These are phyloP conservation scores for Allenopithecus nigroviridis DNA, from an alignment of 2,797 vertebrate species.

Conservation along the genomic window DNA sequence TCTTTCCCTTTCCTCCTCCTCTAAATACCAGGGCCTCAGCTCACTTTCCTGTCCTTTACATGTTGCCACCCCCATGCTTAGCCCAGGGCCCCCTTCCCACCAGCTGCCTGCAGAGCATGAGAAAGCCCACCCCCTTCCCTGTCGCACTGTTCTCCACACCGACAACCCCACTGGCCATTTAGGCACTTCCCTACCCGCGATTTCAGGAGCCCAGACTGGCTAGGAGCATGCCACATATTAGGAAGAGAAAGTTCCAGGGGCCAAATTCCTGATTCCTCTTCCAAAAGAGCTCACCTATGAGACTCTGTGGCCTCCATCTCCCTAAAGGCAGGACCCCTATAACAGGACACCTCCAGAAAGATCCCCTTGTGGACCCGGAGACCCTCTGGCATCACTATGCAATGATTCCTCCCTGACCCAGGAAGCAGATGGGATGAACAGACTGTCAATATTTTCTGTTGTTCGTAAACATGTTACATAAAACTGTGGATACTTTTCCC, in stretches of 20 bases:
- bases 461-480: background rate
- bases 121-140: background rate
- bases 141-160: background rate
- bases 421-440: conserved; percentile 7
- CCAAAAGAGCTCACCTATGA: background rate
- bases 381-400: accelerated
- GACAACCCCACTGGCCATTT: background rate
- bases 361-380: background rate
- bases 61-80: too few species aligned
- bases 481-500: background rate
- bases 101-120: background rate
- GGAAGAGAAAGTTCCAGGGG: background rate
- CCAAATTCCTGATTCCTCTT: background rate
- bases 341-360: background rate
- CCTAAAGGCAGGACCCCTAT: background rate
- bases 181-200: background rate
- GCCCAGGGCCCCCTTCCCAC: background rate
- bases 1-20: background rate
- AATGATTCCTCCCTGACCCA: background rate
- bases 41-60: background rate
- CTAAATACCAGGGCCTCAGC: background rate
- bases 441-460: background rate
- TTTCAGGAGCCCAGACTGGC: background rate
- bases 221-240: accelerated
- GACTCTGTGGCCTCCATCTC: background rate